Base-by-base conservation (phyloP, 2,113 vertebrate species). In the Rhizomys pruinosus region DNA sequence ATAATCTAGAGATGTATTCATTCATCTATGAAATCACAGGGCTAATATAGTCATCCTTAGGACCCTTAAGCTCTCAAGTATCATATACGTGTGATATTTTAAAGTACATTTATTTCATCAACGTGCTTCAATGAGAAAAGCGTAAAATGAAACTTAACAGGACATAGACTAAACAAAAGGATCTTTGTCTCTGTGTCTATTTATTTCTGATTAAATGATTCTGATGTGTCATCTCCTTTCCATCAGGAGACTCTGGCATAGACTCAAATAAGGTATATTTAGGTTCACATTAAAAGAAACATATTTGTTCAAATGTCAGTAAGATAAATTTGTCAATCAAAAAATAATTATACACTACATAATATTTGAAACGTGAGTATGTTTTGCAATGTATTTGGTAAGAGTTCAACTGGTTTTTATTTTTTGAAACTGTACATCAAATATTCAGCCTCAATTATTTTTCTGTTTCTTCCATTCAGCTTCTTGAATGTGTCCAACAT, bases 1-100 rank as follows among this genome's bases (percentile, higher is more conserved):
- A 12, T 55, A 44, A 25, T 9, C 16, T 59, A 63, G 0, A 61
- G 6, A 63, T 5, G 0, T 2, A 52, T 11, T 52, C 29, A 5
- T 6, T 92, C 8, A 55, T 69, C 22, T 52, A 5, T 84, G 1
- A 39, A 69, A 42, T 22, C 57, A 32, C 0, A 59, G 25, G 4
- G 8, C 12, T 78, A 3, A 2, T 23, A 59, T 63, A 55, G 17
- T 34, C 37, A 92, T 74, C 22, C 37, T 59, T 34, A 12, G 1
- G 3, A 1, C 3, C 37, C 27, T 76, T 71, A n/a, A 12, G 69
- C 15, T 76, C 12, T 66, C 2, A 77, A 63, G 17, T n/a, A 4
- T 37, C 37, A 72, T 29, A 27, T 23, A 7, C 10, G 7, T 9
- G 25, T 37, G 9, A 32, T 27, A 73, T 59, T 82, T 27, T 59